phyloP scores from a whole-genome alignment of 2,888 invertebrate species.

The Acleris emargana region DNA sequence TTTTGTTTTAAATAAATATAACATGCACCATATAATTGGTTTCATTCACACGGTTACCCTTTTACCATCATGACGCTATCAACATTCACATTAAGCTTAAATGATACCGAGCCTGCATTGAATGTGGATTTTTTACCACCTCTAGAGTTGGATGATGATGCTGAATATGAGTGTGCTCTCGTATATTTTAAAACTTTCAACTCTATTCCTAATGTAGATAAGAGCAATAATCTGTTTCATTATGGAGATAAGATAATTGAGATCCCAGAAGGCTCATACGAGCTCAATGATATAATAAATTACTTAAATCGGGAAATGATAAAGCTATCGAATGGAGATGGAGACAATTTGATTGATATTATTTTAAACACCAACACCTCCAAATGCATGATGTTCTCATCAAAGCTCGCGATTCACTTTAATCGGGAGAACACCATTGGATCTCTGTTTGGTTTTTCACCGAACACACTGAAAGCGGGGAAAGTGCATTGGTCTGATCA shows the following conservation, averaged over 20 bases:
- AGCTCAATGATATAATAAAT: conserved; percentile 10
- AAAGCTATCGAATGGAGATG: background rate
- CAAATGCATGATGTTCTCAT: conserved; percentile 13
- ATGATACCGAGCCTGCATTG: conserved; percentile 1
- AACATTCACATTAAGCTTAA: conserved; percentile 3
- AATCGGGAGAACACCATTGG: background rate
- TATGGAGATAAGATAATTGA: conserved; percentile 19
- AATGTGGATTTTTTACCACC: conserved; percentile 18
- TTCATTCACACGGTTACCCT: too few relatives aligned
- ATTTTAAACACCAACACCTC: conserved; percentile 5
- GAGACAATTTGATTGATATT: background rate
- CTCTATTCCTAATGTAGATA: conserved; percentile 36
- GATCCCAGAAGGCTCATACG: conserved; percentile 18
- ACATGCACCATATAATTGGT: too few relatives aligned
- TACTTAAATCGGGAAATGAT: conserved; percentile 1
- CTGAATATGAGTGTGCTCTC: conserved; percentile 18
- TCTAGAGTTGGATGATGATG: conserved; percentile 6
- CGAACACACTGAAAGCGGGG: background rate
- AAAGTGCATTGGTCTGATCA: background rate
- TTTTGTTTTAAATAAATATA: conserved; percentile 12
- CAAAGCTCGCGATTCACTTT: conserved; percentile 1
- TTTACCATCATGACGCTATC: background rate
- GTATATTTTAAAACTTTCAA: conserved; percentile 37
- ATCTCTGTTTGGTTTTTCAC: conserved; percentile 5
- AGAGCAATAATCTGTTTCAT: conserved; percentile 34